These are phyloP conservation scores for Drosophila malerkotliana DNA, from an alignment of 1,140 invertebrate genomes.

Conservation along the genomic window DNA sequence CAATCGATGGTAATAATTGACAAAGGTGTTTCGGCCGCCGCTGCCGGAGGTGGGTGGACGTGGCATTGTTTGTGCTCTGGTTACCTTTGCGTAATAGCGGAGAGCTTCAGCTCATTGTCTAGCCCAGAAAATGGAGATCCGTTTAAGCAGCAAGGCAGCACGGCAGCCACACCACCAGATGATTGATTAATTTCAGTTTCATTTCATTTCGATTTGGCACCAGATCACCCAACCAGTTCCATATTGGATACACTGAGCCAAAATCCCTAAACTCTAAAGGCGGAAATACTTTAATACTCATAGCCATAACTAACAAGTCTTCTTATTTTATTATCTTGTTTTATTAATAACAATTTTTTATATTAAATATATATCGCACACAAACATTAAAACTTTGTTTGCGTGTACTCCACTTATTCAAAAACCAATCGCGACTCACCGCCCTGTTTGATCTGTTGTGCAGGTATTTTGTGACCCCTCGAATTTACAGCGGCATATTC, in stretches of 20 bases:
- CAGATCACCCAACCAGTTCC: conserved; percentile 48
- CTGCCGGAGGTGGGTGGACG: conserved; percentile 37
- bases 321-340: not conserved
- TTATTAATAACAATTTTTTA: too few relatives aligned
- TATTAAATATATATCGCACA: not conserved
- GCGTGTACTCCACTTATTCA: not conserved
- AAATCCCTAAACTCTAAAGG: not conserved
- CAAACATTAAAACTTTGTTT: not conserved
- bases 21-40: conserved; percentile 58
- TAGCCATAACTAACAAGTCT: not conserved
- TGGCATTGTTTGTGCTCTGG: conserved; percentile 20
- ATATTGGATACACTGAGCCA: conserved; percentile 9
- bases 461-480: conserved; percentile 97
- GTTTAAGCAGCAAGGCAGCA: conserved; percentile 56
- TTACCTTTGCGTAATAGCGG: conserved; percentile 74
- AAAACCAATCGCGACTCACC: conserved; percentile 41
- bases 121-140: conserved; percentile 56
- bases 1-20: conserved; percentile 83
- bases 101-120: conserved; percentile 53
- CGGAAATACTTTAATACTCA: too few relatives aligned
- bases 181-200: conserved; percentile 84
- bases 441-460: conserved; percentile 69
- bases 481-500: conserved; percentile 97
- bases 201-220: conserved; percentile 67
- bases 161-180: conserved; percentile 46